These are phyloP conservation scores for Palloptera scutellata DNA, from an alignment of 2,888 invertebrate genomes.

Conservation along the genomic window DNA sequence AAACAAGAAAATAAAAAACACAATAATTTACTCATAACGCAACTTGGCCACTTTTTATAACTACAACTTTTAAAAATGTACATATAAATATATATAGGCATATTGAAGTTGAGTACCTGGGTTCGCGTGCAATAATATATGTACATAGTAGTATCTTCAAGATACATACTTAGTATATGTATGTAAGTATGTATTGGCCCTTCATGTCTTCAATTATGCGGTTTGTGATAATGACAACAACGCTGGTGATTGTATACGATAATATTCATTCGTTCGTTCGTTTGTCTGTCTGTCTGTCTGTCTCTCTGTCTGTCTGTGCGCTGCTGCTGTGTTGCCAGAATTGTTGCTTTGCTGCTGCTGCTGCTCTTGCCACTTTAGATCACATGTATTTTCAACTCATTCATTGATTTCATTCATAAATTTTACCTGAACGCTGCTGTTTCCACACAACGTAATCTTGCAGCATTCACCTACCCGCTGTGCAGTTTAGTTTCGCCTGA, in stretches of 20 bases:
- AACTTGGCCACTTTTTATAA: too few species aligned
- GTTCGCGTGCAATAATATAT: constrained; percentile 14
- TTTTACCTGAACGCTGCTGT: neutral
- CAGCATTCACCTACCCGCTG: too few species aligned
- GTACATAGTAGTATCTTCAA: too few species aligned
- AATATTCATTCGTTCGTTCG: neutral
- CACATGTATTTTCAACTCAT: constrained; percentile 56
- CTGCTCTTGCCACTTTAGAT: constrained; percentile 28
- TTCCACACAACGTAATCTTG: too few species aligned
- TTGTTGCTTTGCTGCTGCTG: neutral
- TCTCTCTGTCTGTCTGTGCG: neutral
- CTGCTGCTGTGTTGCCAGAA: neutral
- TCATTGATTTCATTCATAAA: constrained; percentile 46
- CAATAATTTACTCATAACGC: neutral
- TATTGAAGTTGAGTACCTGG: constrained; percentile 11
- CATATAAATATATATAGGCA: constrained; percentile 1
- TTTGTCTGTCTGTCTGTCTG: neutral
- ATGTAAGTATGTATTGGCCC: constrained; percentile 9
- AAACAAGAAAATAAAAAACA: constrained; percentile 21
- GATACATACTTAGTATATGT: too few species aligned
- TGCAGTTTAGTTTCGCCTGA: constrained; percentile 15
- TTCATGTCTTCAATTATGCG: constrained; percentile 24
- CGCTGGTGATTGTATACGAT: neutral
- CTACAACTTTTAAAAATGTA: neutral
- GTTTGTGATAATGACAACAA: constrained; percentile 26